Percentiles rank a stretch among this genome's conserved stretches.
These are phyloP conservation scores for Rallus limicola DNA, from an alignment of 2,113 vertebrate genomes.

Conservation along the genomic window DNA sequence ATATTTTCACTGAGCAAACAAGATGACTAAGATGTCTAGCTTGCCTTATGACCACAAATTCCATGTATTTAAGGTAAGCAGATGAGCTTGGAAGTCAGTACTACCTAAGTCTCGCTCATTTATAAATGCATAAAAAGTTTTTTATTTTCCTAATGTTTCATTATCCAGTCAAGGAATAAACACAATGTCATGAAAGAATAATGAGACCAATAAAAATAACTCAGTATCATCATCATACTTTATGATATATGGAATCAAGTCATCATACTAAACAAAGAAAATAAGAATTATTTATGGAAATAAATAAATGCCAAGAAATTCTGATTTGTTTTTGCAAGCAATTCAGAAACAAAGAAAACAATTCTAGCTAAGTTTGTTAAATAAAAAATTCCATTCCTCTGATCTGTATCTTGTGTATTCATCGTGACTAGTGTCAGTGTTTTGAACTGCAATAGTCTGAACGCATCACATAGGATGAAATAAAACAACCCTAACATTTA, in stretches of 20 bases:
- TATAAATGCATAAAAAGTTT: background rate
- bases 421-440: background rate
- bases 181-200: background rate
- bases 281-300: background rate
- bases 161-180: background rate
- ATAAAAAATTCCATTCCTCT: background rate
- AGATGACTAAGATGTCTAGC: background rate
- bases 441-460: background rate
- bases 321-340: background rate
- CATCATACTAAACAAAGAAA: background rate
- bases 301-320: background rate
- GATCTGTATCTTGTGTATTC: background rate
- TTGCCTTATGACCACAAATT: background rate
- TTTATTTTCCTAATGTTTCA: background rate
- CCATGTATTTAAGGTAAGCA: background rate
- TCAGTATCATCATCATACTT: background rate
- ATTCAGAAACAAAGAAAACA: background rate
- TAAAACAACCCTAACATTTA: background rate
- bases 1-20: background rate
- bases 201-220: background rate
- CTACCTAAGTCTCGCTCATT: background rate
- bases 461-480: background rate
- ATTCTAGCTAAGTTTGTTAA: background rate
- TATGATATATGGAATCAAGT: background rate
- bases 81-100: background rate